Evolutionary conservation across 1,140 invertebrate species (phyloP).

Genomic region (Coboldia fuscipes): DNA sequence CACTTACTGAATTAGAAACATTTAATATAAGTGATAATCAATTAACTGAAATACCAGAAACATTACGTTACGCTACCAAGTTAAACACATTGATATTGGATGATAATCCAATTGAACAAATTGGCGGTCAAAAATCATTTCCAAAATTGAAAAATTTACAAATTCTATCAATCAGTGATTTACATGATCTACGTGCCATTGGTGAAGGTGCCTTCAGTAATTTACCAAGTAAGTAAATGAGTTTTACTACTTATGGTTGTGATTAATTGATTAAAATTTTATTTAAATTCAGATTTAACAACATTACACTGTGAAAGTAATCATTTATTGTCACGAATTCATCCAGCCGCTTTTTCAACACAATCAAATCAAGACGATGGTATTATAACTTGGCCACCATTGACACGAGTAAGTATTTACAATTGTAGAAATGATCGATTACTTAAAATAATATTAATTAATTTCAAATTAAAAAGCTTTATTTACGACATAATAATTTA

Average conservation of each 20-base stretch:
- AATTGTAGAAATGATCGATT: conserved; percentile 5
- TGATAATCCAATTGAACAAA: conserved; percentile 36
- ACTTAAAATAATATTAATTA: conserved; percentile 11
- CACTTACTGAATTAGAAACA: conserved; percentile 33
- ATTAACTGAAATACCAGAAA: conserved; percentile 31
- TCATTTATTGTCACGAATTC: conserved; percentile 28
- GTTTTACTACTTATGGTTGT: neutral
- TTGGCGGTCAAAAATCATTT: conserved; percentile 29
- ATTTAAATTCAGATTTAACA: conserved; percentile 9
- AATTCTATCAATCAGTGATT: conserved; percentile 37
- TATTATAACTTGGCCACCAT: conserved; percentile 26
- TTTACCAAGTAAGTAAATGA: conserved; percentile 11
- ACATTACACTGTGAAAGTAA: conserved; percentile 25
- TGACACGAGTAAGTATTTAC: conserved; percentile 27
- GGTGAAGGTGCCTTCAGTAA: conserved; percentile 20
- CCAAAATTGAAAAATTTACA: conserved; percentile 31
- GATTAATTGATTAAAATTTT: neutral
- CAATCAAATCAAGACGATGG: conserved; percentile 22
- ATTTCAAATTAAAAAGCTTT: conserved; percentile 22
- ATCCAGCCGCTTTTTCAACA: conserved; percentile 26
- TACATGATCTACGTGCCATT: conserved; percentile 31
- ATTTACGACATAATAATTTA: conserved; percentile 43
- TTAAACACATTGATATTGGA: conserved; percentile 38
- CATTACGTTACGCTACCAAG: conserved; percentile 30
- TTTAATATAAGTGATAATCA: conserved; percentile 46